Conservation (phyloP, 2,888 invertebrate species). For the Aphidoletes aphidimyza region DNA sequence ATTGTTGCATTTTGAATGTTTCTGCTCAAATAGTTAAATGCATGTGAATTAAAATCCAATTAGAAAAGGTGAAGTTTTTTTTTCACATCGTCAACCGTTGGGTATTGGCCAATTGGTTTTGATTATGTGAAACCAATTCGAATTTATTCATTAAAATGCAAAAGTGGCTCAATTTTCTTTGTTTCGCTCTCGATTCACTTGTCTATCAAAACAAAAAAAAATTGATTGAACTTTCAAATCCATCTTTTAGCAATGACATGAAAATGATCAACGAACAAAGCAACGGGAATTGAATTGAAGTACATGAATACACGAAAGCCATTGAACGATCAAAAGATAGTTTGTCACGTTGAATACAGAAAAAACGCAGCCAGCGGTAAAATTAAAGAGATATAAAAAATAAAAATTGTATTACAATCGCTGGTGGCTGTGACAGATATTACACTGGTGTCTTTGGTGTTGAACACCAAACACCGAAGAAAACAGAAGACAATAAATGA, state of each 20-base stretch:
- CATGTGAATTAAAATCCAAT: conserved; percentile 28
- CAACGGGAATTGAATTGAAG: background rate
- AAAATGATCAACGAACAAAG: background rate
- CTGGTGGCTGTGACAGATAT: background rate
- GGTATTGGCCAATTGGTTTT: background rate
- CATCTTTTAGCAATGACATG: background rate
- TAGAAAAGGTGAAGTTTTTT: background rate
- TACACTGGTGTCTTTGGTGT: background rate
- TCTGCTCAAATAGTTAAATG: no score
- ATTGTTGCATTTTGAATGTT: background rate
- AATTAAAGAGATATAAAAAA: background rate
- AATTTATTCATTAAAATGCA: background rate
- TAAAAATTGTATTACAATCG: background rate
- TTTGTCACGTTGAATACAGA: background rate
- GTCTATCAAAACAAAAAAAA: conserved; percentile 47
- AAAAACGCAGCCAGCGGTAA: background rate
- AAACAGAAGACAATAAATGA: no score
- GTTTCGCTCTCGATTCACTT: background rate
- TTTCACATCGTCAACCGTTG: no score
- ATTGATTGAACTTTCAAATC: conserved; percentile 36
- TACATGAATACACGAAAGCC: background rate
- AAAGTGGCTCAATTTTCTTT: background rate
- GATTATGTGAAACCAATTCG: background rate
- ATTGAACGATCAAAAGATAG: conserved; percentile 42
- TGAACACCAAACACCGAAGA: background rate